phyloP scores from a whole-genome alignment of 2,888 invertebrate species.

The Drosophila dives region DNA sequence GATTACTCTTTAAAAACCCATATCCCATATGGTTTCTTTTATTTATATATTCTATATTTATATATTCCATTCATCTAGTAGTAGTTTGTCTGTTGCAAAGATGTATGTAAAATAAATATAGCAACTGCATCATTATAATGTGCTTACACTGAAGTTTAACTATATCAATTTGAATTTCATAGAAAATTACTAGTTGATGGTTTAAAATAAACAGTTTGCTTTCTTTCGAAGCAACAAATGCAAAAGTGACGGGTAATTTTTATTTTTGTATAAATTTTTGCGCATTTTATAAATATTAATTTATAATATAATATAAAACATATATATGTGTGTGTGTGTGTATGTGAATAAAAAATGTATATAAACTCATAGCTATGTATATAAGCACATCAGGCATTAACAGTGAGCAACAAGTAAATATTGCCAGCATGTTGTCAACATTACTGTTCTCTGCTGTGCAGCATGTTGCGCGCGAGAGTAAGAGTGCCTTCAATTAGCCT shows the following conservation, averaged over 20 bases:
- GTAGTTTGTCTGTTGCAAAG: background rate
- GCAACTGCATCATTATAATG: background rate
- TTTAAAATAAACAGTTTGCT: background rate
- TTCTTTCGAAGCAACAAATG: background rate
- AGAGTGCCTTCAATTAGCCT: constrained; percentile 68
- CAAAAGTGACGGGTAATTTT: background rate
- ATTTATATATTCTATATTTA: background rate
- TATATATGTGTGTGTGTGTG: background rate
- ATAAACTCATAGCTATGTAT: background rate
- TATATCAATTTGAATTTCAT: background rate
- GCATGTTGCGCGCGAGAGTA: constrained; percentile 51
- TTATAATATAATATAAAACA: background rate
- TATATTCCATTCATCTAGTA: background rate
- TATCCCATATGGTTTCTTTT: background rate
- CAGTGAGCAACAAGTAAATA: background rate
- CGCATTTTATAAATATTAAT: background rate
- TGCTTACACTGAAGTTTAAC: background rate
- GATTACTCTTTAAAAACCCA: background rate
- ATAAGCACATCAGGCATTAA: background rate
- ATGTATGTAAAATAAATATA: background rate
- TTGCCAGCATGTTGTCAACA: constrained; percentile 18
- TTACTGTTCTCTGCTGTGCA: constrained; percentile 14
- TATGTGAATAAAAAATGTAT: background rate
- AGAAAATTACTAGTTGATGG: background rate
- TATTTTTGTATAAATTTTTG: background rate